phyloP scores from a whole-genome alignment of 2,888 invertebrate genomes.

The Trypoxylon attenuatum region DNA sequence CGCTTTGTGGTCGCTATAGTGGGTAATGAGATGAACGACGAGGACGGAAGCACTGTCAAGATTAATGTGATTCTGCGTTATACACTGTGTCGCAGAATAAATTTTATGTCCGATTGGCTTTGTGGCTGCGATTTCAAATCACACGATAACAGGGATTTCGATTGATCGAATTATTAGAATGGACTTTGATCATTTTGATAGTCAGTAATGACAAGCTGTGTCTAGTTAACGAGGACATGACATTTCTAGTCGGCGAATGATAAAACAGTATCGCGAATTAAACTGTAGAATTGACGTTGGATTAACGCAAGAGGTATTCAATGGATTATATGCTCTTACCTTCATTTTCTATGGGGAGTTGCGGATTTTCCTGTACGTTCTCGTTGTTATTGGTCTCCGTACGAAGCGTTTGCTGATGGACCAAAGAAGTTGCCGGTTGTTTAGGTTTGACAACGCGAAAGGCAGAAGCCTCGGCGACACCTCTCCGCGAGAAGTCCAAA shows the following conservation, averaged over 20 bases:
- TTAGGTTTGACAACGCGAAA: slow-evolving; percentile 73
- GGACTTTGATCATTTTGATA: background rate
- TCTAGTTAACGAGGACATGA: background rate
- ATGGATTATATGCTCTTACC: slow-evolving; percentile 53
- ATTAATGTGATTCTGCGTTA: background rate
- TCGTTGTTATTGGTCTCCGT: slow-evolving; percentile 65
- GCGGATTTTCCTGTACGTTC: slow-evolving; percentile 63
- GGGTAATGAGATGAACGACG: slow-evolving; percentile 1
- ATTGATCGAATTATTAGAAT: background rate
- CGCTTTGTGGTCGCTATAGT: background rate
- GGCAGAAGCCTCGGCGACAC: slow-evolving; percentile 72
- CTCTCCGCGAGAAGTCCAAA: slow-evolving; percentile 71
- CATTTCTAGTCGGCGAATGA: background rate
- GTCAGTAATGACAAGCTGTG: background rate
- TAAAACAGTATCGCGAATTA: background rate
- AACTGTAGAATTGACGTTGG: background rate
- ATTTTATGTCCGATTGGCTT: background rate
- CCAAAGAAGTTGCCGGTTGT: slow-evolving; percentile 59
- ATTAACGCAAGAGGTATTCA: background rate
- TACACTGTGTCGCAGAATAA: background rate
- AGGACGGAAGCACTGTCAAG: background rate
- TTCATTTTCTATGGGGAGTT: slow-evolving; percentile 58
- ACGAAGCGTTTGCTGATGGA: slow-evolving; percentile 60
- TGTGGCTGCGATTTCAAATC: slow-evolving; percentile 29
- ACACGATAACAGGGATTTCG: slow-evolving; percentile 10